Evolutionary conservation across 2,113 vertebrate genomes (phyloP), one percentile per base, ranked within the genome.

Genomic region (Vulpes vulpes): DNA sequence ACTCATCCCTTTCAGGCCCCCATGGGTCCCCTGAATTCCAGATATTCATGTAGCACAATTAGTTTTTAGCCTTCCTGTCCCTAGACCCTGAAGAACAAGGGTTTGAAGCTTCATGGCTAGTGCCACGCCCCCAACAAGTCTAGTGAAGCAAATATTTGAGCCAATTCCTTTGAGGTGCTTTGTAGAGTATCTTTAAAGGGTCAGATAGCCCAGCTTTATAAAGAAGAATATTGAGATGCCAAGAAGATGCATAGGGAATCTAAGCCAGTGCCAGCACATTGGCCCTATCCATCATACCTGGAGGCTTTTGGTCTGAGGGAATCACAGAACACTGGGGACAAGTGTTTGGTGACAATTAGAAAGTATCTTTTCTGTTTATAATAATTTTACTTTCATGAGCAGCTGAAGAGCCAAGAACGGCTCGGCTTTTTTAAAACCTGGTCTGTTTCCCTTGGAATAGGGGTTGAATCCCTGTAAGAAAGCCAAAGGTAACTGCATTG

Each of bases 321-420:
- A n/a, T 80, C 57, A 22, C 69, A 73, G 62, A 84, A 82, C 57
- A 80, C 85, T 93, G 49, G 78, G 60, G 69, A 91, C 49, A 69
- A 76, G 78, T 82, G 22, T 67, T 95, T 91, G 79, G 83, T 86
- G 67, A 79, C 84, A 86, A 55, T 69, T 71, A 65, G 38, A 92
- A 96, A 84, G 32, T 76, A 35, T 67, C 19, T 83, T 95, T 91
- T 85, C 89, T 90, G 22, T 89, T 84, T 15, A 62, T n/a, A 92
- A 82, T 85, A 35, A 78, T 71, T 94, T 20, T 71, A 89, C 35
- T 87, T 86, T 96, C 60, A 51, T 74, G 84, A 93, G 57, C 19
- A 96, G 62, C 67, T 89, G 60, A 87, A 14, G 57, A 73, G 49
- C 85, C 25, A 90, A 73, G 62, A 78, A 60, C 60, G 15, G 1